Conservation (phyloP, 2,888 invertebrate species). For the Pegoplata infirma region DNA sequence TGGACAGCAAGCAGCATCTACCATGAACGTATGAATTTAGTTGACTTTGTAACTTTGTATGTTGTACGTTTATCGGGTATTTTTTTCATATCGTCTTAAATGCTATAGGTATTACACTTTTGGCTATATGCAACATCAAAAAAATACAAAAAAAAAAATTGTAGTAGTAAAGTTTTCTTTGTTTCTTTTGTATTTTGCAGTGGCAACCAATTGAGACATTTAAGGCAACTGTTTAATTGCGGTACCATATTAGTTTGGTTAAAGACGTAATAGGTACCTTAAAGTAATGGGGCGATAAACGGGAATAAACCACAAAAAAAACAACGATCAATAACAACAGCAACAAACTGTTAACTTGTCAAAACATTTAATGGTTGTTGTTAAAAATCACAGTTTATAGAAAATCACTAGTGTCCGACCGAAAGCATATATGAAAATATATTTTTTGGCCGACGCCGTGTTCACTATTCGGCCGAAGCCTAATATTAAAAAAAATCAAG, state of each 20-base stretch:
- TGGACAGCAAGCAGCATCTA: constrained; percentile 43
- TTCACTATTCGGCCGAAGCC: no score
- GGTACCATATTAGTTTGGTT: constrained; percentile 57
- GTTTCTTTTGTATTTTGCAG: constrained; percentile 25
- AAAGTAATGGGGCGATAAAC: constrained; percentile 58
- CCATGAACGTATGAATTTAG: not conserved
- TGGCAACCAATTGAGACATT: constrained; percentile 62
- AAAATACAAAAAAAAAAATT: constrained; percentile 24
- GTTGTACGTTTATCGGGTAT: constrained; percentile 44
- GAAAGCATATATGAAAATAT: constrained; percentile 29
- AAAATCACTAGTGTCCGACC: constrained; percentile 41
- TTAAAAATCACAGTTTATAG: not conserved
- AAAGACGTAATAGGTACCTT: constrained; percentile 61
- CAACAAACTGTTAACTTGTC: constrained; percentile 42
- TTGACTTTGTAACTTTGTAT: constrained; percentile 17
- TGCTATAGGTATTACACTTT: constrained; percentile 39
- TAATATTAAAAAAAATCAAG: no score
- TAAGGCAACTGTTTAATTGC: constrained; percentile 64
- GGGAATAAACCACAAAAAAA: constrained; percentile 6
- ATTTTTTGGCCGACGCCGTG: no score
- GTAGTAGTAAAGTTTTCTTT: constrained; percentile 46
- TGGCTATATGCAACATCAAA: constrained; percentile 24
- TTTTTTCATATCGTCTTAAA: constrained; percentile 41
- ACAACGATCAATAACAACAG: not conserved
- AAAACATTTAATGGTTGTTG: constrained; percentile 44